Base-by-base conservation (phyloP, 2,888 invertebrate species). In the Yponomeuta sedellus region DNA sequence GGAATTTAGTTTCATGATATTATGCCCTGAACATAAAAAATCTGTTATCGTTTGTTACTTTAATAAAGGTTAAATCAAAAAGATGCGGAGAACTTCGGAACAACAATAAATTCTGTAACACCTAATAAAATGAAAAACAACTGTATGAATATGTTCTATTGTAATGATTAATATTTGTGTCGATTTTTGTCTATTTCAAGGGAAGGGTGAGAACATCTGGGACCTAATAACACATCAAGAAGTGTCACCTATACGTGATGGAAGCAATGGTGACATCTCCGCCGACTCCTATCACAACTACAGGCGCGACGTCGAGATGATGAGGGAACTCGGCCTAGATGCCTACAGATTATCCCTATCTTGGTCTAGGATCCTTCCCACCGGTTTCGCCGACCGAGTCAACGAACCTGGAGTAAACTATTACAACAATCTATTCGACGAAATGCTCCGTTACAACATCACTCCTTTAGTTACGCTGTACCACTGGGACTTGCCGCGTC, bases 371-470 rank as follows among this genome's bases (percentile, higher is more conserved):
- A 83, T 95, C 25, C 75, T 94, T 64, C 94, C 94, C 0, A 91
- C 87, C 28, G 93, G 93, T 58, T 89, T 86, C 22, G 67, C 85
- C 1, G 84, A 91, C 66, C 72, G 83, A 19, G 79, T 94, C 12
- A 95, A 94, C 74, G 77, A 89, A 72, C 87, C 87, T 1, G 95
- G 94, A 6, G 82, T 95, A 12, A 81, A 89, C 39, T 94, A 94
- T 78, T 96, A 95, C 79, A 93, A 93, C 70, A 86, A 92, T 69
- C 80, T 94, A 10, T 94, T 95, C 65, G 79, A 94, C 72, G 93
- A 92, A 74, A 86, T 95, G 69, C 69, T 93, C 0, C 88, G 85
- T 56, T 92, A 92, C 70, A 92, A 91, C 61, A 94, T 96, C 66
- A 78, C 83, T 64, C 95, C 95, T 0, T 80, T 93, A 77, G 83